phyloP scores from a whole-genome alignment of 2,113 vertebrate species.

The Caretta caretta region DNA sequence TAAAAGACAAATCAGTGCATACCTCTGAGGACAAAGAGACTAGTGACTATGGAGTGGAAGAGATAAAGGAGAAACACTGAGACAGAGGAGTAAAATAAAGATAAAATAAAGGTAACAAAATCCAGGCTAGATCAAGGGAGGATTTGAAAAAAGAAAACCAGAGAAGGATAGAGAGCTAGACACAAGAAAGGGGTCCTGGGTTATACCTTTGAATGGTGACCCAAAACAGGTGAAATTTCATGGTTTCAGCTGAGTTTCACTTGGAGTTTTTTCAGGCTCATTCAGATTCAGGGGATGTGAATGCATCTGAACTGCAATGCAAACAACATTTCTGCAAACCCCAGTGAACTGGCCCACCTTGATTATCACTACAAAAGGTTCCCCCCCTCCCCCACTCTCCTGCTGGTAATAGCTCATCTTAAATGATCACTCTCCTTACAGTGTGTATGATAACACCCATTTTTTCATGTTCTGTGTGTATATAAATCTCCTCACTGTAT shows the following conservation, averaged over 20 bases:
- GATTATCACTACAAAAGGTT: no score
- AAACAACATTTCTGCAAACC: neutral
- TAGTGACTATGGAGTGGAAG: neutral
- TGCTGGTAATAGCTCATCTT: no score
- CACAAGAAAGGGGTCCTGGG: neutral
- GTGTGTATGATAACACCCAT: no score
- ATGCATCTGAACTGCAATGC: neutral
- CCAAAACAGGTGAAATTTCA: neutral
- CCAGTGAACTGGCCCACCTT: neutral
- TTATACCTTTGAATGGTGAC: neutral
- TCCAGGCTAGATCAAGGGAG: neutral
- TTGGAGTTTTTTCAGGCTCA: neutral
- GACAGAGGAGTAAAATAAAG: neutral
- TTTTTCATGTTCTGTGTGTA: no score
- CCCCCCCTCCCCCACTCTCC: no score
- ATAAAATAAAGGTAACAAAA: neutral
- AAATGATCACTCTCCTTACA: no score
- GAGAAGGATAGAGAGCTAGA: neutral
- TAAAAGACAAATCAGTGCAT: neutral
- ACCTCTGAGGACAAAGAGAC: neutral
- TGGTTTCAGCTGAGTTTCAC: neutral
- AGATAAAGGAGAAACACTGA: neutral
- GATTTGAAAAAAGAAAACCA: neutral
- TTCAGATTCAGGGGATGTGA: neutral
- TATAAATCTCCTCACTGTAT: no score